Evolutionary conservation across 2,797 vertebrate species (phyloP).

Genomic region (Alca torda): DNA sequence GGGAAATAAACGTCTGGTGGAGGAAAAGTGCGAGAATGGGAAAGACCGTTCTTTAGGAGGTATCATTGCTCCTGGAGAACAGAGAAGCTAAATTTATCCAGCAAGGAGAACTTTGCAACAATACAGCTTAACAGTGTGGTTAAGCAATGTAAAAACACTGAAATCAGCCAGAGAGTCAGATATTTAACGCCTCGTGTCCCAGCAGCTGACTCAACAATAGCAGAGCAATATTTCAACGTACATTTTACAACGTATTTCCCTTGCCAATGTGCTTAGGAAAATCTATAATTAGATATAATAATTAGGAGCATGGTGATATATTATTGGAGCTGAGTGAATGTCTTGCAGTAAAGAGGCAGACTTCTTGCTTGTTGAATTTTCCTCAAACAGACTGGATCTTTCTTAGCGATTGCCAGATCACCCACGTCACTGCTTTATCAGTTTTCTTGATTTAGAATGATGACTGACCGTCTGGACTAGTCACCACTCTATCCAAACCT

Average conservation of each 20-base stretch:
- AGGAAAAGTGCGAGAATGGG: not conserved
- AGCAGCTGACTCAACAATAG: slow-evolving; percentile 22
- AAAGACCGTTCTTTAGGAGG: not conserved
- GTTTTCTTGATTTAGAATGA: not conserved
- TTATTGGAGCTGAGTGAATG: not conserved
- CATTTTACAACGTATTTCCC: not conserved
- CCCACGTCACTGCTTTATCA: not conserved
- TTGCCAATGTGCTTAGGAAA: not conserved
- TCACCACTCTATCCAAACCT: not conserved
- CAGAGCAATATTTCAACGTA: slow-evolving; percentile 8
- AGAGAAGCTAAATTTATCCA: not conserved
- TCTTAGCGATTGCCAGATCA: not conserved
- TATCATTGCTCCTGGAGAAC: not conserved
- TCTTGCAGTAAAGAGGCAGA: not conserved
- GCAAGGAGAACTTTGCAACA: not conserved
- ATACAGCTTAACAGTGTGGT: not conserved
- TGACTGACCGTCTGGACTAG: not conserved
- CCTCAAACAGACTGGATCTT: not conserved
- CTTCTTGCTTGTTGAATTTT: not conserved
- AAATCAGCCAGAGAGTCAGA: slow-evolving; percentile 4
- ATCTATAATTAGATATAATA: slow-evolving; percentile 44
- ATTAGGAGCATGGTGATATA: not conserved
- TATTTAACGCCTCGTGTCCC: not conserved
- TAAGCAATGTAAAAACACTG: slow-evolving; percentile 13
- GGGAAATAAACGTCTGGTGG: not conserved